Base-by-base conservation (phyloP, 1,140 invertebrate species). In the Stegodyphus mimosarum region DNA sequence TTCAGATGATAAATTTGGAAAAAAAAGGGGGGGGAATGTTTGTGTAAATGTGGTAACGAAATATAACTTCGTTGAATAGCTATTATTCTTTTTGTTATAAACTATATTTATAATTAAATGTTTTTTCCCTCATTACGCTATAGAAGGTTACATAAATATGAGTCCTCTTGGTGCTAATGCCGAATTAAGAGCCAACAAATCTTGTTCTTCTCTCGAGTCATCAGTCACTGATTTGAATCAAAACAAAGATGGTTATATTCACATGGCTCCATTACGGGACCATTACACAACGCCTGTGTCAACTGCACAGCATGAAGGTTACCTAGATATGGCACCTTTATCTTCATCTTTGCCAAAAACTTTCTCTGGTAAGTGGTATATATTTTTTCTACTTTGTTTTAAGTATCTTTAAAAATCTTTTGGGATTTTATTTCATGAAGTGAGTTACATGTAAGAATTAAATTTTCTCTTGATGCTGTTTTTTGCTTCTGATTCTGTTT, bases 121-220 rank as follows among this genome's bases (percentile, higher is more conserved):
- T 33, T 33, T 33, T 33, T 33, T 33, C 1, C 33, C 33, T 3
- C 33, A 33, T 33, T n/a, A n/a, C n/a, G 3, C 33, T 33, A 3
- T 33, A 89, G 89, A 90, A 13, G 89, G 89, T 13, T 93, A 93
- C 84, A 91, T 93, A 89, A 91, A 91, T 48, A 93, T 93, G 93
- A 93, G 92, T 89, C 92, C 92, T 60, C 89, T 90, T 85, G 87
- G 77, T 73, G 70, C 77, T 75, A 69, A 33, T 48, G n/a, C 18
- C 13, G 87, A 76, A 13, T 1, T 64, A 17, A 63, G 49, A 33
- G 53, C 60, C 60, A 74, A 55, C 13, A 73, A 75, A 60, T 73
- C 51, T 53, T 52, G 53, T 49, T 77, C 69, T n/a, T 74, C 69
- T 0, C 13, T 84, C 5, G 81, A 87, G 11, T 64, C 66, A 33